These are phyloP conservation scores for Cosmia pyralina DNA, from an alignment of 2,888 invertebrate species.

Conservation along the genomic window DNA sequence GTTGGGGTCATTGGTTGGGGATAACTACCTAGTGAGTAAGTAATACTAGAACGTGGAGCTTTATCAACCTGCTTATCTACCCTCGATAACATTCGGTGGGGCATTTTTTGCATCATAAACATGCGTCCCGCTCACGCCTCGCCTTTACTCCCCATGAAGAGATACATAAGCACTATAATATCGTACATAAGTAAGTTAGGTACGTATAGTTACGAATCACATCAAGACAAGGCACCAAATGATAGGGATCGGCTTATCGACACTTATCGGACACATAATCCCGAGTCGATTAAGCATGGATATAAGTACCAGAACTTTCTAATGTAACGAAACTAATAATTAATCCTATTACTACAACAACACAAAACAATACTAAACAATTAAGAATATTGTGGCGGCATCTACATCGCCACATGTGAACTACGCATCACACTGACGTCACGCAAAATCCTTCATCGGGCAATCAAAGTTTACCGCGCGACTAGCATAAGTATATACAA, in stretches of 20 bases:
- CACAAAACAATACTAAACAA: not conserved
- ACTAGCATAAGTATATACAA: no score
- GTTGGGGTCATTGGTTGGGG: conserved; percentile 4
- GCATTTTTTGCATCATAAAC: conserved; percentile 12
- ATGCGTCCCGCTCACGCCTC: not conserved
- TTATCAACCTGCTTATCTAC: conserved; percentile 41
- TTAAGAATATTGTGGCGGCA: no score
- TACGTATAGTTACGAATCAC: no score
- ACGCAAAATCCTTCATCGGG: no score
- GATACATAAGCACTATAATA: not conserved
- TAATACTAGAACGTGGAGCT: conserved; percentile 13
- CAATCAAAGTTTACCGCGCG: no score
- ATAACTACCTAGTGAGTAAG: conserved; percentile 2
- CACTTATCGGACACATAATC: not conserved
- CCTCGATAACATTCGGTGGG: conserved; percentile 29
- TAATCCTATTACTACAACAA: not conserved
- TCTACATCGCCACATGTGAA: no score
- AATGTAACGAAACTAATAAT: not conserved
- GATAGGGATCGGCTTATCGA: not conserved
- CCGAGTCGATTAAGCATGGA: not conserved
- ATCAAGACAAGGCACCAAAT: no score
- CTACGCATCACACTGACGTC: no score
- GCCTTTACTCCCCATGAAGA: not conserved
- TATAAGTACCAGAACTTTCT: conserved; percentile 8
- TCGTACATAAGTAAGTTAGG: no score